Evolutionary conservation across 2,888 invertebrate species (phyloP).

Genomic region (Acronicta alni): DNA sequence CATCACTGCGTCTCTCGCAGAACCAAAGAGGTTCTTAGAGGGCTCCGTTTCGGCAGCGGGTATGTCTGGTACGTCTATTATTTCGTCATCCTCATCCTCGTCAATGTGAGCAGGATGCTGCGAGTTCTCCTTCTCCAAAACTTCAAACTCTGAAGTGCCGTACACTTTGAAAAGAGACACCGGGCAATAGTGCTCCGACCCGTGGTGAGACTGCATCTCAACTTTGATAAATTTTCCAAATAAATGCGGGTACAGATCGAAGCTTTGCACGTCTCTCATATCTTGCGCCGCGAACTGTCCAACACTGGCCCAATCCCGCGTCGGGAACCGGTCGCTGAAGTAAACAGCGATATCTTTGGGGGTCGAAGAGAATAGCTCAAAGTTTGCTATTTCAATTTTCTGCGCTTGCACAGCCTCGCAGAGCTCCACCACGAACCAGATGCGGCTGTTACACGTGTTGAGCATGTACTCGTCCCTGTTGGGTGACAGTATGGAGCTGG

Average conservation of each 20-base stretch:
- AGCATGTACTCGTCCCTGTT: conserved; percentile 99
- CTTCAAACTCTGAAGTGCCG: conserved; percentile 97
- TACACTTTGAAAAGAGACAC: conserved; percentile 98
- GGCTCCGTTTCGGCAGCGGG: conserved; percentile 86
- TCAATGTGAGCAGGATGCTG: conserved; percentile 90
- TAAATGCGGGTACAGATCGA: conserved; percentile 93
- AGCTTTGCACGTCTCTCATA: conserved; percentile 95
- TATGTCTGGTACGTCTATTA: conserved; percentile 88
- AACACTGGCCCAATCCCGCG: conserved; percentile 96
- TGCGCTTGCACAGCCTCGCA: conserved; percentile 99
- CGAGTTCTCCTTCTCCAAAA: conserved; percentile 94
- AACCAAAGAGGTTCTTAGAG: conserved; percentile 93
- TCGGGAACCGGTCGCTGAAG: conserved; percentile 96
- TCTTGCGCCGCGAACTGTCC: conserved; percentile 97
- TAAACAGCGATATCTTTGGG: conserved; percentile 97
- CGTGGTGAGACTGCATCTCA: conserved; percentile 98
- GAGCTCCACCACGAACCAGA: conserved; percentile 99
- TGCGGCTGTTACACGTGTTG: conserved; percentile 97
- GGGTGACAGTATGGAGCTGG: conserved; percentile 95
- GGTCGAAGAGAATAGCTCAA: conserved; percentile 98
- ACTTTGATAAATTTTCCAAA: conserved; percentile 97
- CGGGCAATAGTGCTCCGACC: conserved; percentile 99
- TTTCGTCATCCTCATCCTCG: conserved; percentile 91
- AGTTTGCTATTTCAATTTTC: conserved; percentile 98
- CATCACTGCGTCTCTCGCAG: conserved; percentile 96